Base-by-base conservation (phyloP, 2,797 vertebrate genomes). In the Thripadectes ignobilis region DNA sequence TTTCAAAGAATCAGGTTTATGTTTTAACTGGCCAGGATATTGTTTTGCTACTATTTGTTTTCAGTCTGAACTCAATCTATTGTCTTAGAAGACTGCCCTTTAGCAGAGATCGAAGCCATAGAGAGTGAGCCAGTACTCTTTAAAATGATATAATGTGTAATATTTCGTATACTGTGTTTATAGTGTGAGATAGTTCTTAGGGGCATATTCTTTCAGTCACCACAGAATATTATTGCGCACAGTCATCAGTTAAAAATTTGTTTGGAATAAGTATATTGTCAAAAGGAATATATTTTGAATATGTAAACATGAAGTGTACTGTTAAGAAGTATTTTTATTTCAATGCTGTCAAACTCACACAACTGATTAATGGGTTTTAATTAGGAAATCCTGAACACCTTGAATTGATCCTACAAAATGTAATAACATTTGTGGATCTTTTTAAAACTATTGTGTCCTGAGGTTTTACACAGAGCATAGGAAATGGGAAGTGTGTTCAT, bases 31-130 rank as follows among this genome's bases (percentile, higher is more conserved):
- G 46, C 32, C 46, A 55, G 51, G n/a, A 65, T 92, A 75, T 59
- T 75, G 59, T 14, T 68, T 90, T 90, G 19, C 26, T 86, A 14
- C 45, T 81, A 36, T 75, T 75, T 1, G 67, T 96, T 90, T 92
- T 59, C 62, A 51, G 24, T n/a, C 46, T 90, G 38, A 81, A 65
- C 30, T 90, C 80, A 75, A 36, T 86, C 19, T 75, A 6, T 57
- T 88, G 66, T 84, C 88, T 92, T 58, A 45, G 72, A 81, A 86
- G 45, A 77, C 27, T 77, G 49, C 34, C 69, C 41, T 92, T 93
- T 88, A 72, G n/a, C 41, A 90, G 65, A 75, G 46, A 34, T n/a
- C 0, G 0, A 84, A 92, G 17, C 32, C 62, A 41, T 46, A 58
- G 58, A 89, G 51, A 72, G 34, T 39, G 54, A 75, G 23, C 7